phyloP scores from a whole-genome alignment of 2,113 vertebrate species.

The Ancistrus triradiatus region DNA sequence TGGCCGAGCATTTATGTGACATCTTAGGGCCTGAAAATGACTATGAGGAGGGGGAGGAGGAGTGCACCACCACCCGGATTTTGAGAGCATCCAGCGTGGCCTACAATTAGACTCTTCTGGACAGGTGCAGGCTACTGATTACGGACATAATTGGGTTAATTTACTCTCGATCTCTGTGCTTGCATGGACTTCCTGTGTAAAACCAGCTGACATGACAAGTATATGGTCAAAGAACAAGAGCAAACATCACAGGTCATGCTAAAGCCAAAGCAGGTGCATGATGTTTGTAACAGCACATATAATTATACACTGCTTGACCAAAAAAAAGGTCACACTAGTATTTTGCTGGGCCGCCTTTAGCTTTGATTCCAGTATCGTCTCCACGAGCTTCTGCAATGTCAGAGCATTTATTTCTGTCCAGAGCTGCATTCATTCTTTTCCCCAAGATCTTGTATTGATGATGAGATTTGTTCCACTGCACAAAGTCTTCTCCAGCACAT shows the following conservation, averaged over 20 bases:
- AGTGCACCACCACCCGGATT: constrained; percentile 34
- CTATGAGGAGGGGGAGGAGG: constrained; percentile 20
- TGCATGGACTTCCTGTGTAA: constrained; percentile 39
- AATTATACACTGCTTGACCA: too few species aligned
- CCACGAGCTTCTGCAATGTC: too few species aligned
- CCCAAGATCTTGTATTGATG: too few species aligned
- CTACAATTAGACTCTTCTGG: constrained; percentile 46
- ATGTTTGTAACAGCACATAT: too few species aligned
- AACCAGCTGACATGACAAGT: background rate
- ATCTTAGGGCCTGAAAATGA: constrained; percentile 37
- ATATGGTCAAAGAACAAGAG: background rate
- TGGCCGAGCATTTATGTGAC: constrained; percentile 40
- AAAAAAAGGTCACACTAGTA: too few species aligned
- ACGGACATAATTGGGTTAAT: constrained; percentile 49
- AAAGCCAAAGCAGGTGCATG: background rate
- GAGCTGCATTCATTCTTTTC: too few species aligned
- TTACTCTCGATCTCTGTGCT: constrained; percentile 39
- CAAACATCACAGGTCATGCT: background rate
- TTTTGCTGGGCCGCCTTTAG: too few species aligned
- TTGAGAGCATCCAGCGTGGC: constrained; percentile 37
- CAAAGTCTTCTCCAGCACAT: too few species aligned
- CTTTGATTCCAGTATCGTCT: too few species aligned
- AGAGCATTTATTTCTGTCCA: too few species aligned
- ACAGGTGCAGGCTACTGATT: constrained; percentile 43
- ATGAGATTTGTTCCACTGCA: too few species aligned